phyloP scores from a whole-genome alignment of 1,140 invertebrate species.

The Drosophila yakuba region DNA sequence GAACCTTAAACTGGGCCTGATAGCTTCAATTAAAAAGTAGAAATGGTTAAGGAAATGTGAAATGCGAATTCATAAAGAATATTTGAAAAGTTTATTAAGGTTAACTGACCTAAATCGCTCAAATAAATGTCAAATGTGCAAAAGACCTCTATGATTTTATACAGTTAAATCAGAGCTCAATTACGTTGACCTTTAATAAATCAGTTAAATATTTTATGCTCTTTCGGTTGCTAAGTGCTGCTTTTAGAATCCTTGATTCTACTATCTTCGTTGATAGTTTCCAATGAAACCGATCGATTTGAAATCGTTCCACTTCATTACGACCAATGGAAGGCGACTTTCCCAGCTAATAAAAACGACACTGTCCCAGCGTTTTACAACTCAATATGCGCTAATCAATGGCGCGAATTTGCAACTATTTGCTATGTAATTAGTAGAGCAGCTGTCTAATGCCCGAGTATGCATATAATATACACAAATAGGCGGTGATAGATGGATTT shows the following conservation, averaged over 20 bases:
- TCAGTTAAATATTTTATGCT: not conserved
- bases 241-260: no score
- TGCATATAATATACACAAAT: conserved; percentile 5
- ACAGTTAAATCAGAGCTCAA: conserved; percentile 12
- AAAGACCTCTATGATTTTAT: conserved; percentile 12
- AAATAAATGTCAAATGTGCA: conserved; percentile 25
- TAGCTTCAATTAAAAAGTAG: not conserved
- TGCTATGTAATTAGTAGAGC: conserved; percentile 35
- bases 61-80: not conserved
- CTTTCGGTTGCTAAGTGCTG: conserved; percentile 1
- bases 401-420: conserved; percentile 42
- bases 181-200: conserved; percentile 9
- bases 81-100: conserved; percentile 14
- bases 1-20: not conserved
- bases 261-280: no score
- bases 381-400: conserved; percentile 41
- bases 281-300: no score
- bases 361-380: conserved; percentile 35
- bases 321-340: conserved; percentile 3
- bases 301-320: not conserved
- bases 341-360: conserved; percentile 31
- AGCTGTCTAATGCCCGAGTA: conserved; percentile 18
- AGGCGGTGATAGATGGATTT: conserved; percentile 12
- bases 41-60: not conserved
- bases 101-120: conserved; percentile 23